A percentile compares a stretch with the other conserved stretches of the same genome.
Conservation (phyloP, 2,113 vertebrate species). For the Melozone crissalis region DNA sequence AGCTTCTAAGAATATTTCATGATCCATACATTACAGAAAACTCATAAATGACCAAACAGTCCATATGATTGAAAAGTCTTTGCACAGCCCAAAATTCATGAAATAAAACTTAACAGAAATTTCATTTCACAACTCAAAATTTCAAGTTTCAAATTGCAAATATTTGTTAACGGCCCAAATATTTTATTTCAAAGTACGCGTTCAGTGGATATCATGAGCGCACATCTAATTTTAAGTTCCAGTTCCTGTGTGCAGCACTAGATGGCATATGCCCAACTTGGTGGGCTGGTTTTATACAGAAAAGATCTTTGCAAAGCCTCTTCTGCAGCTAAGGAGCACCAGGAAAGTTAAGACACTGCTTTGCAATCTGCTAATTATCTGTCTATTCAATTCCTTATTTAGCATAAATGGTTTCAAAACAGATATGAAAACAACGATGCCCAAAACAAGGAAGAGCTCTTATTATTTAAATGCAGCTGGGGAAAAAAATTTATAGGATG, state of each 20-base stretch:
- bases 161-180: no score
- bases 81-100: not conserved
- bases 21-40: not conserved
- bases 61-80: not conserved
- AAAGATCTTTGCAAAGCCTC: not conserved
- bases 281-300: not conserved
- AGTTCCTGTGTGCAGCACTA: not conserved
- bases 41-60: not conserved
- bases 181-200: not conserved
- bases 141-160: not conserved
- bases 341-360: not conserved
- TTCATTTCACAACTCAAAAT: not conserved
- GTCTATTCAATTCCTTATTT: not conserved
- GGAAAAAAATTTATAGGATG: not conserved
- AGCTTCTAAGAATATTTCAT: not conserved
- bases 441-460: not conserved
- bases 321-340: not conserved
- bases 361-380: constrained; percentile 34
- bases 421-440: not conserved
- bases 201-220: no score
- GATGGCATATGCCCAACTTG: not conserved
- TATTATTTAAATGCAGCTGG: not conserved
- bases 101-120: not conserved
- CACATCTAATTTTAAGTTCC: not conserved
- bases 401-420: constrained; percentile 14